phyloP scores from a whole-genome alignment of 2,113 vertebrate species.

The Coryphaenoides rupestris region DNA sequence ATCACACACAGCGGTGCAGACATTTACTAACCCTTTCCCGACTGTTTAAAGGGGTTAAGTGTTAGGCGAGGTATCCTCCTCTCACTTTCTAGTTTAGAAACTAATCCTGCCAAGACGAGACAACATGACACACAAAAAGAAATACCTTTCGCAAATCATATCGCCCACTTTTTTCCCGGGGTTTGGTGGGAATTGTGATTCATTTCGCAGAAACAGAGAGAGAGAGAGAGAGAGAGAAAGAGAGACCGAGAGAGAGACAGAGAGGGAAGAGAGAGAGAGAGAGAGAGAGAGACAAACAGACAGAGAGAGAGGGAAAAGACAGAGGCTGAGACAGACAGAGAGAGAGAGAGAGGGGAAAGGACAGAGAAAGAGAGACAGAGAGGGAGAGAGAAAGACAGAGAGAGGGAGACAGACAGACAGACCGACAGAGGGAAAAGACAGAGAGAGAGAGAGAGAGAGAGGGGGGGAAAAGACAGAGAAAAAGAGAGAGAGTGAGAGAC shows the following conservation, averaged over 20 bases:
- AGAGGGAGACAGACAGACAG: no score
- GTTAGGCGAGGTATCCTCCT: no score
- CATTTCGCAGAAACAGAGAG: slow-evolving; percentile 46
- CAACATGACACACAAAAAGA: no score
- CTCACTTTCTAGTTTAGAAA: no score
- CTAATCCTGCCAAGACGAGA: no score
- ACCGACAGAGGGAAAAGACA: no score
- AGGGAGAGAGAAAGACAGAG: slow-evolving; percentile 7
- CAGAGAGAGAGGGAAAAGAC: not conserved
- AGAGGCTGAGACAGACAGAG: no score
- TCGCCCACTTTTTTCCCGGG: slow-evolving; percentile 15
- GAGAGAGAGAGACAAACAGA: slow-evolving; percentile 11
- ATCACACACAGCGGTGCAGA: no score
- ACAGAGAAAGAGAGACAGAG: slow-evolving; percentile 8
- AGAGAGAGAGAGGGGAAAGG: no score
- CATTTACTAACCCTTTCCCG: no score
- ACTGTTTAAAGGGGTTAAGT: no score
- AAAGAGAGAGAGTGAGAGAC: slow-evolving; percentile 5
- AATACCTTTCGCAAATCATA: not conserved
- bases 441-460: not conserved
- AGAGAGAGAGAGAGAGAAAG: slow-evolving; percentile 10
- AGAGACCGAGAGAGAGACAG: not conserved
- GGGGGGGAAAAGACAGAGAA: no score
- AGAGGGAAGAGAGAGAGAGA: slow-evolving; percentile 6
- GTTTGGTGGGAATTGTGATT: slow-evolving; percentile 21